A percentile compares a stretch with the other conserved stretches of the same genome.
phyloP scores from a whole-genome alignment of 1,140 invertebrate genomes.

The Helicoverpa armigera region DNA sequence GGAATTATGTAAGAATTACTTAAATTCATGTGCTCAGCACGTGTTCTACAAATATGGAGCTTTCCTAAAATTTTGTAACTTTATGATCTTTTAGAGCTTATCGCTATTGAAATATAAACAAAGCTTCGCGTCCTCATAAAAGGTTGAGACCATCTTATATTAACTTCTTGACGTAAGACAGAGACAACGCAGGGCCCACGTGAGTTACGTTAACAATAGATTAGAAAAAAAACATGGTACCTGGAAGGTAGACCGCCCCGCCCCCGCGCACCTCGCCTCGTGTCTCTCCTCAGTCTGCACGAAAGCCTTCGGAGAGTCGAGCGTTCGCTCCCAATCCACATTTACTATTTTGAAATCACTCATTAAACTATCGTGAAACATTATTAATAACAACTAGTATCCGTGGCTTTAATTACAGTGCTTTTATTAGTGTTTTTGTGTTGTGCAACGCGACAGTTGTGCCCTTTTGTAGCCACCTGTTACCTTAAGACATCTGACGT shows the following conservation, averaged over 20 bases:
- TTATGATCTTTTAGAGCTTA: constrained; percentile 59
- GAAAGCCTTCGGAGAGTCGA: constrained; percentile 68
- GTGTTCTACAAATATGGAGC: constrained; percentile 55
- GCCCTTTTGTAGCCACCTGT: constrained; percentile 70
- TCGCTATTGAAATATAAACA: constrained; percentile 77
- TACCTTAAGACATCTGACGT: constrained; percentile 63
- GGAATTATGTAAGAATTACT: not conserved
- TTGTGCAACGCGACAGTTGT: constrained; percentile 65
- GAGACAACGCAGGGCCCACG: constrained; percentile 70
- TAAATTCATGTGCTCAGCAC: constrained; percentile 55
- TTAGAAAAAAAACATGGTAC: constrained; percentile 77
- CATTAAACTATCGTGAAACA: constrained; percentile 6
- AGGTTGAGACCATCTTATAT: constrained; percentile 57
- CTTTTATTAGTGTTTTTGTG: constrained; percentile 54
- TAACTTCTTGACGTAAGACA: constrained; percentile 56
- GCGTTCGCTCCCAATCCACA: constrained; percentile 17
- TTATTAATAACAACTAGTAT: constrained; percentile 52
- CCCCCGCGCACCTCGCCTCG: constrained; percentile 60
- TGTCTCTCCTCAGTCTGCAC: constrained; percentile 70
- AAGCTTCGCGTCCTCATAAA: constrained; percentile 60
- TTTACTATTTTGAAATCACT: constrained; percentile 14
- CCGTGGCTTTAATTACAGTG: constrained; percentile 38
- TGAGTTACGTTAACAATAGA: constrained; percentile 82
- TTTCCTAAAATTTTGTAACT: constrained; percentile 62
- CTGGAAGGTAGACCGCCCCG: constrained; percentile 77